These are phyloP conservation scores for Apocheima hispidaria DNA, from an alignment of 2,888 invertebrate species.

Conservation along the genomic window DNA sequence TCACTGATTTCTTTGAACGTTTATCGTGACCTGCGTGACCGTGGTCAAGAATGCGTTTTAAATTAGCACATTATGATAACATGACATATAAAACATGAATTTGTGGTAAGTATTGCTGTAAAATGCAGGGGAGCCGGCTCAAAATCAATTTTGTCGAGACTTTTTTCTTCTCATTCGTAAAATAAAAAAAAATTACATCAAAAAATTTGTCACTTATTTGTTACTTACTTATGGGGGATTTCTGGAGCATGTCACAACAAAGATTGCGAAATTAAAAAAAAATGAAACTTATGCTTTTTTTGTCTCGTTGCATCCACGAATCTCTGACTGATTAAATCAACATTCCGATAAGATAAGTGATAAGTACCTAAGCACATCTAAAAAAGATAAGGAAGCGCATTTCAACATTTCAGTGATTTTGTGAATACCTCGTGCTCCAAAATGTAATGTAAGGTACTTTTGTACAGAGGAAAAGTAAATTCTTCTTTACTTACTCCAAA, in stretches of 20 bases:
- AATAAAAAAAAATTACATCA: not conserved
- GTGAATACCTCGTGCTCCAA: no score
- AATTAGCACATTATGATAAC: not conserved
- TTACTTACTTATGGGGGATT: no score
- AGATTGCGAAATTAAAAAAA: no score
- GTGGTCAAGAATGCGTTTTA: not conserved
- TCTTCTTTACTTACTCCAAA: not conserved
- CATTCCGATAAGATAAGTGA: not conserved
- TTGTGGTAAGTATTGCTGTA: not conserved
- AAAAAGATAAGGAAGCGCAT: not conserved
- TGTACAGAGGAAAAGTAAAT: not conserved
- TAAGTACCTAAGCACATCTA: not conserved
- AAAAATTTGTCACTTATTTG: not conserved
- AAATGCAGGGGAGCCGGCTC: no score
- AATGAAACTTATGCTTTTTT: no score
- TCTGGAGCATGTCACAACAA: no score
- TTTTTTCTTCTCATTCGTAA: not conserved
- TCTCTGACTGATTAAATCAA: constrained; percentile 2
- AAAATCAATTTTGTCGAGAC: no score
- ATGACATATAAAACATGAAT: not conserved
- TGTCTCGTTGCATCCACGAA: not conserved
- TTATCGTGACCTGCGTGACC: not conserved
- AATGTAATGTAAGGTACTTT: not conserved
- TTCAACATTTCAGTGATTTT: not conserved
- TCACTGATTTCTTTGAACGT: not conserved